phyloP scores from a whole-genome alignment of 2,888 invertebrate genomes.

The Exocentrus adspersus region DNA sequence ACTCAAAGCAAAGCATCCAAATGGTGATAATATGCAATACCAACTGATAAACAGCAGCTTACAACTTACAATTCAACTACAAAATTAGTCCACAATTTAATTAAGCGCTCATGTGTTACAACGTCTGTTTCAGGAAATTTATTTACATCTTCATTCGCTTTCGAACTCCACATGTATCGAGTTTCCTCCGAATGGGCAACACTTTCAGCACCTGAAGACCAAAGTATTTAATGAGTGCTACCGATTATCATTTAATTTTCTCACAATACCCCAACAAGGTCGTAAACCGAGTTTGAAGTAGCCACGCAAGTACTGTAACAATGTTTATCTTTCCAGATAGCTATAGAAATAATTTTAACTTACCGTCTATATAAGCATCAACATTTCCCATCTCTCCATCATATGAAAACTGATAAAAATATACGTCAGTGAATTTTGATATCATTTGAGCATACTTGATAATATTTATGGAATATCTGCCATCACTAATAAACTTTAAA shows the following conservation, averaged over 20 bases:
- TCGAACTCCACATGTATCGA: conserved; percentile 17
- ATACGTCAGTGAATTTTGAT: conserved; percentile 14
- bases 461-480: conserved; percentile 19
- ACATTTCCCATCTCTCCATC: conserved; percentile 22
- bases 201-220: conserved; percentile 22
- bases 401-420: conserved; percentile 30
- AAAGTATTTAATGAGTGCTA: background rate
- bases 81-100: conserved; percentile 26
- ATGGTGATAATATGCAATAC: no score
- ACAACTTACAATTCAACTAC: conserved; percentile 16
- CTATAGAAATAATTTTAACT: no score
- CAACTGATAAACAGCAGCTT: background rate
- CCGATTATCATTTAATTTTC: no score
- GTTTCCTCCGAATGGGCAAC: conserved; percentile 29
- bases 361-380: conserved; percentile 17
- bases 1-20: no score
- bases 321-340: no score
- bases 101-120: conserved; percentile 9
- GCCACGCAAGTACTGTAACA: no score
- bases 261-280: no score
- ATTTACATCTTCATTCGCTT: conserved; percentile 9
- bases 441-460: conserved; percentile 19
- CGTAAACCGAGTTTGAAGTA: no score
- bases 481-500: conserved; percentile 25
- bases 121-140: conserved; percentile 20